Evolutionary conservation across 1,140 invertebrate species (phyloP), one percentile per base, ranked within the genome.

Genomic region (Sesamia nonagrioides): DNA sequence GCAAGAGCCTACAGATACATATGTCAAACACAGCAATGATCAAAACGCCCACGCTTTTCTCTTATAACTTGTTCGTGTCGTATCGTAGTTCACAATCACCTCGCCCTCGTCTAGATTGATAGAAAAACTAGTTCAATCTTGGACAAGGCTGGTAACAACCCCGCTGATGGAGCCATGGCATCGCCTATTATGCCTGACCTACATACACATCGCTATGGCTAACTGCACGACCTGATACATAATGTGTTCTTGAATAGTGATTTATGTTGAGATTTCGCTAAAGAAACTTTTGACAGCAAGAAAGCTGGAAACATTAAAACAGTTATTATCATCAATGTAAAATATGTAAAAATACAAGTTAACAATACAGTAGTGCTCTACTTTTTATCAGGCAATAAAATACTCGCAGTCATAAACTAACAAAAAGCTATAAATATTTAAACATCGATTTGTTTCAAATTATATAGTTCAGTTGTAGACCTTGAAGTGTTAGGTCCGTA

Each of bases 81-180:
- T 52, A 80, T 77, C 79, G 48, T 74, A 83, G 78, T 83, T 86
- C 72, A 84, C 84, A 84, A 86, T 88, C 86, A 88, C 87, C 86
- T 90, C 85, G 88, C 78, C 86, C 86, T 91, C 85, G 81, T 84
- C 85, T 90, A 72, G 83, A 68, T 74, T 79, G 77, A 86, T 83
- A 88, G 82, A 91, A 92, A 94, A 94, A 94, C 91, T 90, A 77
- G 91, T 90, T 85, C 87, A 87, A 88, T 91, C 86, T 88, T 89
- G 89, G 84, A 88, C 90, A 88, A 92, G 89, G 84, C 85, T 84
- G 81, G 83, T 85, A 82, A 86, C 87, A 87, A 86, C 82, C 87
- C 83, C 78, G 83, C 56, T 79, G 81, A 86, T 85, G 85, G 82
- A 83, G 82, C 84, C 80, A 86, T 82, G 81, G 72, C 77, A 85